A percentile compares a stretch with the other conserved stretches of the same genome.
Conservation (phyloP, 2,888 invertebrate species). For the Dynastes grantii region DNA sequence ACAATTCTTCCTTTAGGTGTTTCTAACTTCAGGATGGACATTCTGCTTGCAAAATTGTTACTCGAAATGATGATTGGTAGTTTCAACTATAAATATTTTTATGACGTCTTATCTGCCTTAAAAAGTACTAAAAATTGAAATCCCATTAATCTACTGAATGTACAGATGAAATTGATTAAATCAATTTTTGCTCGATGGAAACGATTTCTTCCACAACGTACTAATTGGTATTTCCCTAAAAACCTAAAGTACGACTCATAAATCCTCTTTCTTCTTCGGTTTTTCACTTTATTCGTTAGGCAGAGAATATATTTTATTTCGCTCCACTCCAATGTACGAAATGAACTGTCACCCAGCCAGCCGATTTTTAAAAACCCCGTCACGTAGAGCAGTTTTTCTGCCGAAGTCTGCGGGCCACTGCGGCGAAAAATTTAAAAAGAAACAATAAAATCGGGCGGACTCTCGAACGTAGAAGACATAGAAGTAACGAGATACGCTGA, state of each 20-base stretch:
- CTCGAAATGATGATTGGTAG: too few relatives aligned
- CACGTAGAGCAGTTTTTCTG: slow-evolving; percentile 43
- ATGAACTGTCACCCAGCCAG: slow-evolving; percentile 18
- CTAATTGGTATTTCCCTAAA: too few relatives aligned
- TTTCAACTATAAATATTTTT: too few relatives aligned
- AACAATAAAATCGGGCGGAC: slow-evolving; percentile 35
- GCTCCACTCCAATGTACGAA: neutral
- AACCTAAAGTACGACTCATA: neutral
- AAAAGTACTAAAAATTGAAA: too few relatives aligned
- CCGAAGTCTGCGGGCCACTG: slow-evolving; percentile 40
- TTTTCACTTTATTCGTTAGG: neutral
- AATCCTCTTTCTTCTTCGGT: neutral
- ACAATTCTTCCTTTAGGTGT: too few relatives aligned
- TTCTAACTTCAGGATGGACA: too few relatives aligned
- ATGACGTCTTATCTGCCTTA: too few relatives aligned
- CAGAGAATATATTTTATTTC: slow-evolving; percentile 10
- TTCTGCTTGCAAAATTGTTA: too few relatives aligned
- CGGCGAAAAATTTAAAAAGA: slow-evolving; percentile 40
- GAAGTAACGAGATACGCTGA: slow-evolving; percentile 3
- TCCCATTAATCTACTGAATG: too few relatives aligned
- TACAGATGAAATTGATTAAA: too few relatives aligned
- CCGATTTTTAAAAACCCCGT: slow-evolving; percentile 37
- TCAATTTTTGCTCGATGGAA: too few relatives aligned
- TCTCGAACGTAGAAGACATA: slow-evolving; percentile 13
- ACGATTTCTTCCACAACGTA: too few relatives aligned